These are phyloP conservation scores for Hydrotaea cyrtoneurina DNA, from an alignment of 2,888 invertebrate species.

Conservation along the genomic window DNA sequence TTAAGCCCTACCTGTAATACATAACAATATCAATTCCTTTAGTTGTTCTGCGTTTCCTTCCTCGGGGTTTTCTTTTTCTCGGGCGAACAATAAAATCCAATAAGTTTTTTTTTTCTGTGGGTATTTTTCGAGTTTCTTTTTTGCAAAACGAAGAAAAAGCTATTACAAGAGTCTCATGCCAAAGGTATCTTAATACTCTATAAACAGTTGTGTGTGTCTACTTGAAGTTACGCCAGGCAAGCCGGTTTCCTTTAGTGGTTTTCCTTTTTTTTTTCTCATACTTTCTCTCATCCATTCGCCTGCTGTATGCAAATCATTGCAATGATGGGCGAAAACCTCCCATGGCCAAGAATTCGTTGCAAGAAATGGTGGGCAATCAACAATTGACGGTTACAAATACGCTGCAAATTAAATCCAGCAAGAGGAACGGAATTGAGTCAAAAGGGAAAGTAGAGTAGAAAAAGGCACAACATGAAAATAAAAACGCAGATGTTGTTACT, in stretches of 20 bases:
- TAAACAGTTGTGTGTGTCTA: slow-evolving; percentile 64
- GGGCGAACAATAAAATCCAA: slow-evolving; percentile 48
- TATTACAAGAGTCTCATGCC: slow-evolving; percentile 16
- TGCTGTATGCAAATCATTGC: slow-evolving; percentile 46
- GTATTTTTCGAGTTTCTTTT: not conserved
- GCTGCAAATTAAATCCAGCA: slow-evolving; percentile 65
- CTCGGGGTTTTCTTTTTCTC: not conserved
- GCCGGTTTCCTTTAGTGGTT: slow-evolving; percentile 48
- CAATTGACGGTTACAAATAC: slow-evolving; percentile 70
- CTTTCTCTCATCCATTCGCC: not conserved
- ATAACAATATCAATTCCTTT: slow-evolving; percentile 21
- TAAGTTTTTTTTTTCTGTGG: slow-evolving; percentile 37
- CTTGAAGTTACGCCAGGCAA: too few relatives aligned
- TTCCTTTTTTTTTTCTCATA: not conserved
- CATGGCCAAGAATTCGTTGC: not conserved
- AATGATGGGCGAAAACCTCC: not conserved
- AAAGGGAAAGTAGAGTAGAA: slow-evolving; percentile 1
- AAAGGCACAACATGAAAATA: slow-evolving; percentile 21
- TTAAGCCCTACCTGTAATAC: slow-evolving; percentile 38
- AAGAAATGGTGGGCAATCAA: slow-evolving; percentile 64
- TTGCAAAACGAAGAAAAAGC: slow-evolving; percentile 25
- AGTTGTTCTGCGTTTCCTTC: too few relatives aligned
- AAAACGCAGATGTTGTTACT: slow-evolving; percentile 53
- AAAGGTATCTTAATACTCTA: slow-evolving; percentile 58
- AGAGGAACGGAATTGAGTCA: slow-evolving; percentile 32